These are phyloP conservation scores for Aldabrachelys gigantea DNA, from an alignment of 2,113 vertebrate genomes.

Conservation along the genomic window DNA sequence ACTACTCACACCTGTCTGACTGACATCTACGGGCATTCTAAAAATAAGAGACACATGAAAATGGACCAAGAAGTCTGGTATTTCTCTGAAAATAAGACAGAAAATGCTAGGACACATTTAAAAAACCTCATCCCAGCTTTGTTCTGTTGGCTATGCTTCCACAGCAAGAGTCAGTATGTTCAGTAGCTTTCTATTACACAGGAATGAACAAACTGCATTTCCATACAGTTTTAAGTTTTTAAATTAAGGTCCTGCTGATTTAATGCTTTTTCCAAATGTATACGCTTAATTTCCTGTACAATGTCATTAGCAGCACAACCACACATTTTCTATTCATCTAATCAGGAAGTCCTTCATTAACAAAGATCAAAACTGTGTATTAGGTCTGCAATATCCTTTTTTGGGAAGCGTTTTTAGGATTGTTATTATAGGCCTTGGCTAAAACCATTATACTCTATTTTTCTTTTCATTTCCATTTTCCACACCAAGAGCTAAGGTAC, in stretches of 20 bases:
- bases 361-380: slow-evolving; percentile 76
- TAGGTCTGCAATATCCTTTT: slow-evolving; percentile 41
- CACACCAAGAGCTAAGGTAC: neutral
- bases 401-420: accelerated
- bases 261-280: slow-evolving; percentile 85
- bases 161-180: slow-evolving; percentile 74
- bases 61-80: slow-evolving; percentile 34
- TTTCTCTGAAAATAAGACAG: slow-evolving; percentile 51
- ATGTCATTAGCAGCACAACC: slow-evolving; percentile 84
- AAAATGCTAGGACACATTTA: slow-evolving; percentile 29
- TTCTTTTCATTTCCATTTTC: slow-evolving; percentile 8
- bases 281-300: slow-evolving; percentile 85
- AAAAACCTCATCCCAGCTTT: slow-evolving; percentile 54
- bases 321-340: slow-evolving; percentile 81
- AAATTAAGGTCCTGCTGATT: slow-evolving; percentile 88
- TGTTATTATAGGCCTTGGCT: neutral
- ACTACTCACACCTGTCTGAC: neutral
- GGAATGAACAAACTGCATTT: slow-evolving; percentile 82
- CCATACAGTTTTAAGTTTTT: slow-evolving; percentile 87
- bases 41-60: slow-evolving; percentile 32
- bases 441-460: neutral
- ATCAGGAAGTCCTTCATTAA: slow-evolving; percentile 79
- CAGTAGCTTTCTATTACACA: slow-evolving; percentile 78
- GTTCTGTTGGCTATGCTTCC: slow-evolving; percentile 74
- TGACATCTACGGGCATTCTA: neutral